A percentile compares a stretch with the other conserved stretches of the same genome.
phyloP scores from a whole-genome alignment of 2,113 vertebrate species.

The Tyrannus savana region DNA sequence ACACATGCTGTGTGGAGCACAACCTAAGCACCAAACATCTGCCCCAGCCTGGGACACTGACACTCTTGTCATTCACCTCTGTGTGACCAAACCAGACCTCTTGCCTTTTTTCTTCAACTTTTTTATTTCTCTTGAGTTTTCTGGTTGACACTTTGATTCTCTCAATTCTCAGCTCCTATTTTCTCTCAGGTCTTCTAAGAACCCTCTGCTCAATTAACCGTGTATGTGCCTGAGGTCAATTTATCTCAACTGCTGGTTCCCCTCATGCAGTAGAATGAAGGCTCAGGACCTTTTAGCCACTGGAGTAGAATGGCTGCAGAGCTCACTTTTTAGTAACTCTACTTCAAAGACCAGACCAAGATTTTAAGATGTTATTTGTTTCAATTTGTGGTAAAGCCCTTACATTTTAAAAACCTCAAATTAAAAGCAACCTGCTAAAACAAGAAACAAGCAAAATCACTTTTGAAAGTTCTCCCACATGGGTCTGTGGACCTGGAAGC shows the following conservation, averaged over 20 bases:
- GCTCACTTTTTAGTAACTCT: background rate
- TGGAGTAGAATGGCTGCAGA: background rate
- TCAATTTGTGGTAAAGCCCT: background rate
- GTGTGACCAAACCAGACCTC: background rate
- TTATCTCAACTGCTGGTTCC: background rate
- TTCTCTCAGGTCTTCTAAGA: background rate
- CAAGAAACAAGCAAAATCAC: background rate
- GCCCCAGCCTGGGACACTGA: background rate
- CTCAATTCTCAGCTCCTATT: background rate
- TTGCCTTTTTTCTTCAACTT: background rate
- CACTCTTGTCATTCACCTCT: background rate
- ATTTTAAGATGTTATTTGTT: background rate
- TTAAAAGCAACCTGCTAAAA: background rate
- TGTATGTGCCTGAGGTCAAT: rapidly evolving
- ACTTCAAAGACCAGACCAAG: background rate
- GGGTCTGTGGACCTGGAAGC: background rate
- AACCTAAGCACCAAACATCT: background rate
- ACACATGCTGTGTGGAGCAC: rapidly evolving
- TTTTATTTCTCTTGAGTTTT: background rate
- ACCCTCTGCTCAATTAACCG: background rate
- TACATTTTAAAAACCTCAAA: background rate
- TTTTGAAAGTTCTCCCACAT: background rate
- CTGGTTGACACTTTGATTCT: background rate
- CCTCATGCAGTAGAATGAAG: background rate
- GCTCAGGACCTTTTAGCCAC: background rate